Conservation (phyloP, 2,797 vertebrate genomes). For the Anisognathus igniventris region DNA sequence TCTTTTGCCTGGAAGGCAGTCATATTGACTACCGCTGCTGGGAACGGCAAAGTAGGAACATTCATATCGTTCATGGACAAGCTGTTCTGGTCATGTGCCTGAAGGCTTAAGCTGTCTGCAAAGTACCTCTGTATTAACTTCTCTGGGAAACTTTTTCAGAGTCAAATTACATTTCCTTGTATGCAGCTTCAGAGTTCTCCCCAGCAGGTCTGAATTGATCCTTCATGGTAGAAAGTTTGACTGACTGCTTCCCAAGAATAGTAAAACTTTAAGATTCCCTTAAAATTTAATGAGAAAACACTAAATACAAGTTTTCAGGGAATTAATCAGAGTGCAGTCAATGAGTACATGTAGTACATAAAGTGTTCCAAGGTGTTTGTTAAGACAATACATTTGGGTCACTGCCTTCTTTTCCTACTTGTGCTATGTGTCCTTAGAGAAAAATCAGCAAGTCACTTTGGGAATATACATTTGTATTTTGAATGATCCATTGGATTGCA, state of each 20-base stretch:
- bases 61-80: not conserved
- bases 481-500: not conserved
- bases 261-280: not conserved
- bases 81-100: not conserved
- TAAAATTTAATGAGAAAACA: not conserved
- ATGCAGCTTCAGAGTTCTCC: not conserved
- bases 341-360: not conserved
- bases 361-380: not conserved
- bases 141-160: not conserved
- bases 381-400: not conserved
- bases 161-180: not conserved
- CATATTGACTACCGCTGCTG: not conserved
- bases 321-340: not conserved
- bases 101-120: not conserved
- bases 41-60: not conserved
- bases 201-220: not conserved
- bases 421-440: not conserved
- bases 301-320: not conserved
- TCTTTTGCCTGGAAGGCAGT: not conserved
- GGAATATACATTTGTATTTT: not conserved
- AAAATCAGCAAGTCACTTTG: not conserved
- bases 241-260: not conserved
- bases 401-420: not conserved
- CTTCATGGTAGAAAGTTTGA: not conserved
- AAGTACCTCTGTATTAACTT: not conserved